Percentiles rank a stretch among this genome's conserved stretches.
Evolutionary conservation across 2,888 invertebrate genomes (phyloP).

Genomic region (Tribolium freemani): DNA sequence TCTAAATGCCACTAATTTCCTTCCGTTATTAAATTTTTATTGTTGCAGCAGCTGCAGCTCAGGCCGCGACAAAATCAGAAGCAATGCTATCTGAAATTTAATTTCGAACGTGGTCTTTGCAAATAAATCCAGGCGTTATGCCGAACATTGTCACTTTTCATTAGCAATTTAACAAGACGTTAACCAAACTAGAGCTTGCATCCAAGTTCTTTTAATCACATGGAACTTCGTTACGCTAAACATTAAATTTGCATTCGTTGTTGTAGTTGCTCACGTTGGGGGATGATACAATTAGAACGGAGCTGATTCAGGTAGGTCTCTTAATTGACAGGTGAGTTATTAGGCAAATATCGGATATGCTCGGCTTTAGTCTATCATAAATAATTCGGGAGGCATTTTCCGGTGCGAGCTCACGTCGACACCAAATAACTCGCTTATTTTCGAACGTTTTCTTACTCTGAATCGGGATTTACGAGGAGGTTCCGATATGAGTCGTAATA

Average conservation of each 20-base stretch:
- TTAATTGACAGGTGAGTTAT: slow-evolving; percentile 30
- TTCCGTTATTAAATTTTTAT: slow-evolving; percentile 34
- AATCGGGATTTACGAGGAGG: slow-evolving; percentile 19
- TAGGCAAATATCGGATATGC: slow-evolving; percentile 22
- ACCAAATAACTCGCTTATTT: slow-evolving; percentile 13
- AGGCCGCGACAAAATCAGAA: slow-evolving; percentile 1
- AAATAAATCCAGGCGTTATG: slow-evolving; percentile 25
- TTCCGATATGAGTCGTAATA: slow-evolving; percentile 28
- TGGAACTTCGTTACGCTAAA: neutral
- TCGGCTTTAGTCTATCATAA: slow-evolving; percentile 9
- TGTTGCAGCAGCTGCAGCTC: slow-evolving; percentile 28
- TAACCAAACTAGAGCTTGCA: slow-evolving; percentile 9
- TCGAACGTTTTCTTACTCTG: slow-evolving; percentile 14
- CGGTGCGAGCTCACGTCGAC: neutral
- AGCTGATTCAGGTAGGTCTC: slow-evolving; percentile 13
- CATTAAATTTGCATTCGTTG: neutral
- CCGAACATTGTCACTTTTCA: slow-evolving; percentile 29
- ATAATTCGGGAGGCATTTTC: neutral
- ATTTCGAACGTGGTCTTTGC: slow-evolving; percentile 16
- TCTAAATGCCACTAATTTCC: slow-evolving; percentile 23
- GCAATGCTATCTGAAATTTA: slow-evolving; percentile 27
- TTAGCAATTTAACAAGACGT: slow-evolving; percentile 23
- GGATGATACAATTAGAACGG: neutral
- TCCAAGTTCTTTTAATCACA: neutral
- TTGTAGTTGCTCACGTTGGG: slow-evolving; percentile 4